phyloP scores from a whole-genome alignment of 2,113 vertebrate genomes.

The Amia ocellicauda region DNA sequence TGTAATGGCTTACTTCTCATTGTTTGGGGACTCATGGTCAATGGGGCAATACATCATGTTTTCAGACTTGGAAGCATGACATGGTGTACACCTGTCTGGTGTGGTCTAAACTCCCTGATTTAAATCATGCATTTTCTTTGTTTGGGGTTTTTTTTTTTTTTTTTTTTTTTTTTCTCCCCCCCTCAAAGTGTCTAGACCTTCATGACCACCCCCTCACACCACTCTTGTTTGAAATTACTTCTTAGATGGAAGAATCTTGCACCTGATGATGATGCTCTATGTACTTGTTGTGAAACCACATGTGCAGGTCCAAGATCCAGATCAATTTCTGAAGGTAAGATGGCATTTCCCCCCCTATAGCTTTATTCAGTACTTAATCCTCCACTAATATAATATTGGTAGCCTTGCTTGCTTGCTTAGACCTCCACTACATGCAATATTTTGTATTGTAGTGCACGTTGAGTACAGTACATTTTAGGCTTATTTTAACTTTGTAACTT shows the following conservation, averaged over 20 bases:
- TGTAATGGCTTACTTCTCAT: too few species aligned
- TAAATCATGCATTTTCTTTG: too few species aligned
- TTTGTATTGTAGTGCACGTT: too few species aligned
- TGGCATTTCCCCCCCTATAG: background rate
- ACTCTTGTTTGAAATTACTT: too few species aligned
- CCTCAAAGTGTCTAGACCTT: background rate
- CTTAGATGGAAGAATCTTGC: constrained; percentile 54
- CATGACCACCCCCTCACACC: background rate
- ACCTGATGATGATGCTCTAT: constrained; percentile 49
- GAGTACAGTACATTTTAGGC: too few species aligned
- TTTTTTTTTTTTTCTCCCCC: too few species aligned
- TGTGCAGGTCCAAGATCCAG: constrained; percentile 42
- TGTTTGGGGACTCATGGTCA: too few species aligned
- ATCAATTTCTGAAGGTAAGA: constrained; percentile 46
- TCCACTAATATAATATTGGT: background rate
- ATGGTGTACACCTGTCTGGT: background rate
- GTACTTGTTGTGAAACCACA: constrained; percentile 56
- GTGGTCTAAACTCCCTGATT: background rate
- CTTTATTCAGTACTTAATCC: background rate
- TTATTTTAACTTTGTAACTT: too few species aligned
- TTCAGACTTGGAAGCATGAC: too few species aligned
- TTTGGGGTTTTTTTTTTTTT: too few species aligned
- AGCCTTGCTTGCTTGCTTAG: background rate
- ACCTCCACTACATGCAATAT: background rate
- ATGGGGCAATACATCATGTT: too few species aligned